Evolutionary conservation across 2,888 invertebrate genomes (phyloP).

Genomic region (Beris chalybata): DNA sequence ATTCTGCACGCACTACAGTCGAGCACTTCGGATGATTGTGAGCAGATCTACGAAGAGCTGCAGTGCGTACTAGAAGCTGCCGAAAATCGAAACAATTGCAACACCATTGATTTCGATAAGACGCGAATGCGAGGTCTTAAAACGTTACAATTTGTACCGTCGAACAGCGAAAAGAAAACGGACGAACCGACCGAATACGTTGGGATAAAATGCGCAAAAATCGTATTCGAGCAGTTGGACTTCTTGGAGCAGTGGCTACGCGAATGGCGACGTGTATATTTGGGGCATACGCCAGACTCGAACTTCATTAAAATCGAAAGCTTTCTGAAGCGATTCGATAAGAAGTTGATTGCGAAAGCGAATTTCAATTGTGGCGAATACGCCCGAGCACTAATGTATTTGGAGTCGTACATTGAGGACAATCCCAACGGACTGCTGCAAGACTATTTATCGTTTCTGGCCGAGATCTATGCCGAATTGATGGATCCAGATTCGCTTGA

Average conservation of each 20-base stretch:
- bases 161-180: slow-evolving; percentile 31
- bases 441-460: slow-evolving; percentile 65
- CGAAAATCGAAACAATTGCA: slow-evolving; percentile 23
- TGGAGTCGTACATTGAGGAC: slow-evolving; percentile 71
- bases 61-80: slow-evolving; percentile 57
- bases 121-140: slow-evolving; percentile 29
- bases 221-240: slow-evolving; percentile 73
- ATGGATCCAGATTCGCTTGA: slow-evolving; percentile 91
- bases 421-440: slow-evolving; percentile 59
- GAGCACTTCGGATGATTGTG: slow-evolving; percentile 53
- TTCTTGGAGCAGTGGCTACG: slow-evolving; percentile 75
- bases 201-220: slow-evolving; percentile 65
- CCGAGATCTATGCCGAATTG: slow-evolving; percentile 82
- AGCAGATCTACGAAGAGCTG: slow-evolving; percentile 61
- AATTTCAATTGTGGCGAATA: slow-evolving; percentile 76
- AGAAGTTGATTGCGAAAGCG: slow-evolving; percentile 68
- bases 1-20: slow-evolving; percentile 66
- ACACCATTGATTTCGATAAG: slow-evolving; percentile 22
- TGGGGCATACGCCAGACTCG: slow-evolving; percentile 29
- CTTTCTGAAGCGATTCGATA: slow-evolving; percentile 61
- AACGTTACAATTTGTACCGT: slow-evolving; percentile 33
- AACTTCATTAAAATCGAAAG: slow-evolving; percentile 47
- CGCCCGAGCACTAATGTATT: slow-evolving; percentile 72
- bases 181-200: slow-evolving; percentile 50
- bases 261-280: slow-evolving; percentile 55